Base-by-base conservation (phyloP, 2,113 vertebrate species). In the Circaetus cinerascens region DNA sequence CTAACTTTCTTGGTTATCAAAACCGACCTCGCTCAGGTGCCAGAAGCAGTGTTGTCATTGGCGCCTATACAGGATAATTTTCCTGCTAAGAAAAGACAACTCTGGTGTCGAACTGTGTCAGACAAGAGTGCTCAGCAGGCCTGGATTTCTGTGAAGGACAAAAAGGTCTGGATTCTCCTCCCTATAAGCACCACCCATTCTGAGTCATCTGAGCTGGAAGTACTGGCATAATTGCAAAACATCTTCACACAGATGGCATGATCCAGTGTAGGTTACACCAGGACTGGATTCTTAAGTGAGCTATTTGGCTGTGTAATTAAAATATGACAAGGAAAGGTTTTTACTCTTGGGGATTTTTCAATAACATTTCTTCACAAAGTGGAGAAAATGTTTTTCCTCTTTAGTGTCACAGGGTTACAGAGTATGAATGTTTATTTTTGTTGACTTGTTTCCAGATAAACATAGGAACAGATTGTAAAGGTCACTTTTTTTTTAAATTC, bases 181-280 rank as follows among this genome's bases (percentile, higher is more conserved):
- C 75, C 45, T 71, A 0, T 9, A 26, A 88, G 60, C 88, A 92
- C 86, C 93, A 97, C 94, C 93, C 91, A 7, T 79, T 59, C 89
- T 95, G 95, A 95, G 72, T 96, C 96, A 96, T 71, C 59, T 25
- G 46, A 51, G 68, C 73, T 95, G 60, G 45, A 93, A 96, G 69
- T n/a, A 63, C 68, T 63, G 51, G 59, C 36, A n/a, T 23, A 57
- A 85, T 80, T 53, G 68, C 86, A 92, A 88, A 93, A 94, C 72
- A 71, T 89, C 91, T 53, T 78, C 80, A 74, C 46, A 50, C 91
- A 84, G 68, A 89, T 80, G 55, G 53, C 50, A 51, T 9, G 46
- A 94, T 67, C 38, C 38, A 8, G n/a, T 71, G 23, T 46, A 56
- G 68, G 50, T 84, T 74, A 83, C 14, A 10, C 11, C 15, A 38